Evolutionary conservation across 2,888 invertebrate genomes (phyloP).

Genomic region (Lapara coniferarum): DNA sequence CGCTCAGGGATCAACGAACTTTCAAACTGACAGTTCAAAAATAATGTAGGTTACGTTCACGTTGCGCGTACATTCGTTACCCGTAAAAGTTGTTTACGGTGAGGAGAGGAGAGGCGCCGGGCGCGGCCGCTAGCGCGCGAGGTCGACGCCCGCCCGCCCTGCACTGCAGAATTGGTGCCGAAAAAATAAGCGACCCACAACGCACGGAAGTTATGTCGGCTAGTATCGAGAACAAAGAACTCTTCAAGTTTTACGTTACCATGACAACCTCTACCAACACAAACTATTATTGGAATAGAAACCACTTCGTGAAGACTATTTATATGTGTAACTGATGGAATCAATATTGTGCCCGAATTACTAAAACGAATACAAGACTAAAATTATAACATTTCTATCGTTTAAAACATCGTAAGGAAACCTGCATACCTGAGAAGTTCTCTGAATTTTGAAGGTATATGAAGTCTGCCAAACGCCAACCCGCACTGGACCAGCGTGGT

Average conservation of each 20-base stretch:
- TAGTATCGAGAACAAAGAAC: conserved; percentile 72
- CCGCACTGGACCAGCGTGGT: too few species aligned
- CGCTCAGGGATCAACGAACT: conserved; percentile 77
- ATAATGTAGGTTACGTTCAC: conserved; percentile 83
- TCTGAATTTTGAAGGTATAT: too few species aligned
- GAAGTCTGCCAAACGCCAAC: too few species aligned
- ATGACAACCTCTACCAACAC: conserved; percentile 40
- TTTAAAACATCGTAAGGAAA: too few species aligned
- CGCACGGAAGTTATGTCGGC: conserved; percentile 73
- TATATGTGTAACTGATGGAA: conserved; percentile 1
- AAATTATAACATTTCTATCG: not conserved
- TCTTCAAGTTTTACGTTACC: conserved; percentile 27
- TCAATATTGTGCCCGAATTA: conserved; percentile 5
- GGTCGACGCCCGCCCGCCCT: conserved; percentile 70
- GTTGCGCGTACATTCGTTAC: conserved; percentile 80
- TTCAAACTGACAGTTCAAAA: conserved; percentile 81
- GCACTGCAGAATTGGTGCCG: conserved; percentile 74
- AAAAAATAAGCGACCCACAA: conserved; percentile 80
- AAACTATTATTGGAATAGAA: conserved; percentile 26
- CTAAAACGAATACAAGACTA: not conserved
- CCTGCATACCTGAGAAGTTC: too few species aligned
- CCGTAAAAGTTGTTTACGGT: conserved; percentile 81
- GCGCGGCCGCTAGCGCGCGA: conserved; percentile 50
- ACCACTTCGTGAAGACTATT: conserved; percentile 17
- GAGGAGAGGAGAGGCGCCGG: conserved; percentile 54